Percentiles rank a stretch among this genome's conserved stretches.
phyloP scores from a whole-genome alignment of 2,888 invertebrate species.

The Mesochorus sp. region DNA sequence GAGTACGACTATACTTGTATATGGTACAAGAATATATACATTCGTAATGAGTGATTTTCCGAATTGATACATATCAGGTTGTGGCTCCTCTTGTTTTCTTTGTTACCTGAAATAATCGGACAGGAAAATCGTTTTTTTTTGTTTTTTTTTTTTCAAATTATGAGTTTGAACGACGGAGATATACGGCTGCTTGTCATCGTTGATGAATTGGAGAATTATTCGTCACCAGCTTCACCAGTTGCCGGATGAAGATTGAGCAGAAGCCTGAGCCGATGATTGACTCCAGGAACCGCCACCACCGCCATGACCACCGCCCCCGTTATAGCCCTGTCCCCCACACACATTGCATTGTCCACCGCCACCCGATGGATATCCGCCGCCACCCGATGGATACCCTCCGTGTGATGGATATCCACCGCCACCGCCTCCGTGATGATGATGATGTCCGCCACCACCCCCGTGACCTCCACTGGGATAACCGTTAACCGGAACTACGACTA shows the following conservation, averaged over 20 bases:
- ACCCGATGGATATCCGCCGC: conserved; percentile 28
- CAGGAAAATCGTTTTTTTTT: neutral
- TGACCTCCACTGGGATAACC: conserved; percentile 42
- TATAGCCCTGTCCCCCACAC: conserved; percentile 38
- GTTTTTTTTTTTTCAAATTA: neutral
- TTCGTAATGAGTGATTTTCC: conserved; percentile 11
- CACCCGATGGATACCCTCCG: conserved; percentile 4
- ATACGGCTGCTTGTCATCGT: neutral
- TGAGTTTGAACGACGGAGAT: neutral
- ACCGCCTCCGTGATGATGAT: conserved; percentile 3
- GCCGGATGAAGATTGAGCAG: conserved; percentile 70
- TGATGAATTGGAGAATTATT: neutral
- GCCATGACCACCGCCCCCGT: conserved; percentile 49
- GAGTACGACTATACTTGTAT: neutral
- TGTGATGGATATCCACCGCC: conserved; percentile 9
- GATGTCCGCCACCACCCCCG: no score
- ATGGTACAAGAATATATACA: conserved; percentile 3
- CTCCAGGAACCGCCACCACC: conserved; percentile 64
- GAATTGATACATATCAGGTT: conserved; percentile 8
- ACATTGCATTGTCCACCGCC: conserved; percentile 42
- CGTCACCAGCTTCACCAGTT: conserved; percentile 65
- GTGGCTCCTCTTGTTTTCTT: neutral
- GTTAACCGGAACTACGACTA: conserved; percentile 54
- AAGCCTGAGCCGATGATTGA: conserved; percentile 70
- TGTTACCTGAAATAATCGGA: conserved; percentile 46